Evolutionary conservation across 2,113 vertebrate species (phyloP), one percentile per base, ranked within the genome.

Genomic region (Oryzias curvinotus): DNA sequence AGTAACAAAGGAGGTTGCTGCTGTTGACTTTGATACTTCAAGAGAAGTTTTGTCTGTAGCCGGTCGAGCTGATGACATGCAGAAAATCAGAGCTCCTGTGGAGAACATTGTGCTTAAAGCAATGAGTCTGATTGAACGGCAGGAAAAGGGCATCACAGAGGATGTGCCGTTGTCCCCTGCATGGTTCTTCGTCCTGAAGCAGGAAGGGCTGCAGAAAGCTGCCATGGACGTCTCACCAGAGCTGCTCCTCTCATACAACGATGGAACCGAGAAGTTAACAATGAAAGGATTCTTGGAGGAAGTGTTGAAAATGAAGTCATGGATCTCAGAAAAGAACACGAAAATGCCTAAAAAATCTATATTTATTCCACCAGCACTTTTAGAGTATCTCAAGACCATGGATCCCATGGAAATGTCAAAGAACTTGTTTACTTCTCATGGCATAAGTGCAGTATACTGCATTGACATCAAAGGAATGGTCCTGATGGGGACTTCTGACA

Each of bases 241-340:
- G 3, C 21, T 95, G 48, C 85, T 73, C 12, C 41, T 93, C 1
- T 59, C n/a, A 3, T 96, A 93, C 3, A 44, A 91, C 43, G 5
- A 59, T 17, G 19, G 18, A 13, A 17, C 54, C 51, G 78, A 86
- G 19, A 56, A 49, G 4, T 15, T 98, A 42, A 60, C 21, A 23
- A 54, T 98, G 0, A 78, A 71, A 49, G 96, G 96, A 42, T 73
- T 93, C 4, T 0, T 21, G 8, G 15, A 16, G 1, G 93, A 96
- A 21, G 83, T 95, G 12, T 88, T 63, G 55, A 64, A 82, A 76
- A 57, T 87, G 0, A 95, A 94, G 76, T 58, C 80, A 28, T 89
- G 92, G 58, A 80, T 97, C 60, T 71, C 90, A 14, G 91, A 94
- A 64, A 89, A 14, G 18, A 41, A 78, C 0, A 0, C 76, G 12